Percentiles rank a stretch among this genome's conserved stretches.
Evolutionary conservation across 1,140 invertebrate genomes (phyloP).

Genomic region (Lysiphlebus fabarum): DNA sequence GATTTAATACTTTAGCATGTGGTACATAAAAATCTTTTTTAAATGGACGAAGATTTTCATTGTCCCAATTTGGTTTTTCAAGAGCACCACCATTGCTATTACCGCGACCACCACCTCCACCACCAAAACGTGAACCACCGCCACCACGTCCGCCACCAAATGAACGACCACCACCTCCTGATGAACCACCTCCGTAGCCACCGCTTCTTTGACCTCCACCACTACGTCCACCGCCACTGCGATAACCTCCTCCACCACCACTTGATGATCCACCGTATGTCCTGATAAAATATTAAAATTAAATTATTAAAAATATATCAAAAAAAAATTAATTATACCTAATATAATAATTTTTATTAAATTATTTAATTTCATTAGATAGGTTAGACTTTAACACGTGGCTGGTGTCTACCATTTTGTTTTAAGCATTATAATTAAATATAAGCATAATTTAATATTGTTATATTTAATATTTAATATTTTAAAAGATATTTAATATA

Average conservation of each 20-base stretch:
- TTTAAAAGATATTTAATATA: too few species aligned
- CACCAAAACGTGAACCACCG: conserved; percentile 35
- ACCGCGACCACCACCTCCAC: conserved; percentile 29
- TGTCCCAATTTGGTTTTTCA: conserved; percentile 76
- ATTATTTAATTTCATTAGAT: too few species aligned
- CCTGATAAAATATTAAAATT: conserved; percentile 32
- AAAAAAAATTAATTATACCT: too few species aligned
- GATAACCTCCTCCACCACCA: conserved; percentile 29
- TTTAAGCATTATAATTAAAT: too few species aligned
- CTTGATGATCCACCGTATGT: conserved; percentile 42
- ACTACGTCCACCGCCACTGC: conserved; percentile 41
- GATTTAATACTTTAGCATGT: conserved; percentile 67
- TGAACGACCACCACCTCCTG: conserved; percentile 41
- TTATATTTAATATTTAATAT: too few species aligned
- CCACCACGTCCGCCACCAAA: conserved; percentile 43
- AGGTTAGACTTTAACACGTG: too few species aligned
- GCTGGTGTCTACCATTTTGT: too few species aligned
- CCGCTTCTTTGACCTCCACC: conserved; percentile 30
- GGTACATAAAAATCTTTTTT: conserved; percentile 93
- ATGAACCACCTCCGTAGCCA: conserved; percentile 37
- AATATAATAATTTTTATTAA: too few species aligned
- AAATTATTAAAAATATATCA: too few species aligned
- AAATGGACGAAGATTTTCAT: conserved; percentile 75
- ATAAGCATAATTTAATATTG: too few species aligned
- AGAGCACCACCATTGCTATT: conserved; percentile 60